Conservation (phyloP, 2,797 vertebrate genomes). For the Pangasius larnaudii region DNA sequence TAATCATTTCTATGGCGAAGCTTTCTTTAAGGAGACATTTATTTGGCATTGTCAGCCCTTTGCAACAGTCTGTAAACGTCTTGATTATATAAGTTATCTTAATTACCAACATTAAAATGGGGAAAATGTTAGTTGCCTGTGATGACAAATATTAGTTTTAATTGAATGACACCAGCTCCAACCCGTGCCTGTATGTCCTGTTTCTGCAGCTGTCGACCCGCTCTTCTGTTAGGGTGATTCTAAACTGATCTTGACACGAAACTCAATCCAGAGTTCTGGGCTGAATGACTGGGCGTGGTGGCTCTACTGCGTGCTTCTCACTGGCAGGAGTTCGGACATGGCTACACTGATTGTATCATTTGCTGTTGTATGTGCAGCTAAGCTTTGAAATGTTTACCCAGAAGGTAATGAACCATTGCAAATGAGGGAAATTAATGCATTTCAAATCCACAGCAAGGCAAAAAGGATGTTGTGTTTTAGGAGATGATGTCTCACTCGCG, state of each 20-base stretch:
- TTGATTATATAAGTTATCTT: neutral
- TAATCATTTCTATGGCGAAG: neutral
- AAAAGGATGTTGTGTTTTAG: slow-evolving; percentile 61
- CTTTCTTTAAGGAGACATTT: neutral
- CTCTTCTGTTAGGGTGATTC: neutral
- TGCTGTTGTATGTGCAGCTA: slow-evolving; percentile 29
- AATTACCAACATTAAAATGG: neutral
- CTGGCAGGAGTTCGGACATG: slow-evolving; percentile 9
- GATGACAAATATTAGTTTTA: neutral
- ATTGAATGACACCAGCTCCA: neutral
- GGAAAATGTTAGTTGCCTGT: neutral
- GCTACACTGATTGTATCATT: slow-evolving; percentile 36
- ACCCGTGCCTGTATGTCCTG: neutral
- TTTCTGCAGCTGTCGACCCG: neutral
- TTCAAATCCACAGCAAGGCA: slow-evolving; percentile 58
- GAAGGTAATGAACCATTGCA: slow-evolving; percentile 63
- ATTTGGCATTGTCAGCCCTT: neutral
- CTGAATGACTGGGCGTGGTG: slow-evolving; percentile 4
- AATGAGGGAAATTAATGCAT: slow-evolving; percentile 63
- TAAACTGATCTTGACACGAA: slow-evolving; percentile 8
- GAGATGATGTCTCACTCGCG: slow-evolving; percentile 56
- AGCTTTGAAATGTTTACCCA: slow-evolving; percentile 55
- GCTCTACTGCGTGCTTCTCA: slow-evolving; percentile 5
- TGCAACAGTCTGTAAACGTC: neutral
- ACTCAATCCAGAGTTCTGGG: neutral